Percentiles rank a stretch among this genome's conserved stretches.
These are phyloP conservation scores for Otolemur crassicaudatus DNA, from an alignment of 2,797 vertebrate genomes.

Conservation along the genomic window DNA sequence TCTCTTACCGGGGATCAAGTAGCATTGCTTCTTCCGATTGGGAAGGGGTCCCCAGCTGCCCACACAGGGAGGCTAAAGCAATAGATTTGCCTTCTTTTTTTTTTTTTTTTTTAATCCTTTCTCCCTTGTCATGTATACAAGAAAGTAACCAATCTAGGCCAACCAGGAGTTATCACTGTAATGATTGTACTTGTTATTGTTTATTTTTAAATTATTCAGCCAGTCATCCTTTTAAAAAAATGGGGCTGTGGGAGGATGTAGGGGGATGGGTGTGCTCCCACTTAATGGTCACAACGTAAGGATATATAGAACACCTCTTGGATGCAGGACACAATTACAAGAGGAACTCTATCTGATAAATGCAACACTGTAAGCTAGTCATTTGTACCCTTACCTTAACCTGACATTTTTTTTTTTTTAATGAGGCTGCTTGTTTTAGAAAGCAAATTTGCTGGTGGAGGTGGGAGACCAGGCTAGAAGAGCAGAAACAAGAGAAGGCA, in stretches of 20 bases:
- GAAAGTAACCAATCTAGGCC: background rate
- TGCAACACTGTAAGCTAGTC: no score
- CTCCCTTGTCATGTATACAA: background rate
- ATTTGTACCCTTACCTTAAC: no score
- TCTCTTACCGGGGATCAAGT: constrained; percentile 32
- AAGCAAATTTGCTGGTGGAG: background rate
- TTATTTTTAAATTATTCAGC: constrained; percentile 32
- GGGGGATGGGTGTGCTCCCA: no score
- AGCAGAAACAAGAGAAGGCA: background rate
- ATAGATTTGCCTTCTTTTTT: background rate
- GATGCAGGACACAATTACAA: no score
- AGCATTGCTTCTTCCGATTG: background rate
- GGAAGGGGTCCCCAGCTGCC: background rate
- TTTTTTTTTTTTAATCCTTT: background rate
- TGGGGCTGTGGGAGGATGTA: no score
- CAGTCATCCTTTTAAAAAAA: background rate
- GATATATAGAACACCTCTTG: no score
- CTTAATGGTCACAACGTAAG: no score
- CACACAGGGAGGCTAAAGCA: background rate
- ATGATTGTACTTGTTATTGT: background rate
- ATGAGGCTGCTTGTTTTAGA: background rate
- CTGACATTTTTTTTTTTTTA: no score
- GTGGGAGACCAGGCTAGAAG: background rate
- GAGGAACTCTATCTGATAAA: no score
- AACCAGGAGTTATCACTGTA: background rate